A percentile compares a stretch with the other conserved stretches of the same genome.
phyloP scores from a whole-genome alignment of 2,113 vertebrate species.

The Prinia subflava region DNA sequence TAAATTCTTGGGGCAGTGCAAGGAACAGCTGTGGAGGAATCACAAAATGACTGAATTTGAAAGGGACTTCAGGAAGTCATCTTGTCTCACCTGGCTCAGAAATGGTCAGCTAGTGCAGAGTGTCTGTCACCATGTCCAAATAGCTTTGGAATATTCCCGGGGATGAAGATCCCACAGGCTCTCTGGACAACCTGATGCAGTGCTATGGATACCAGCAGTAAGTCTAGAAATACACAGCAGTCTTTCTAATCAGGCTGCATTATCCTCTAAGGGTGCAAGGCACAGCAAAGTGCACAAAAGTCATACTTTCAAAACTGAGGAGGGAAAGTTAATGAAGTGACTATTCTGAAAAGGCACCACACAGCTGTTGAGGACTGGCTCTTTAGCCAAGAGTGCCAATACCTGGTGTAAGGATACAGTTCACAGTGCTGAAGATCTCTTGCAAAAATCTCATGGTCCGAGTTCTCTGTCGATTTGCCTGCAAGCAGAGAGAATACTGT shows the following conservation, averaged over 20 bases:
- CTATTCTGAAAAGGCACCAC: not conserved
- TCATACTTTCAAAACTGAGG: not conserved
- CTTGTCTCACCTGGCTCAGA: not conserved
- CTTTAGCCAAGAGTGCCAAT: not conserved
- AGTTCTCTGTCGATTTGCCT: slow-evolving; percentile 69
- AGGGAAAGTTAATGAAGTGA: not conserved
- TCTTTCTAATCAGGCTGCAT: not conserved
- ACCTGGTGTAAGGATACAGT: slow-evolving; percentile 72
- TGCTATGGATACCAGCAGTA: not conserved
- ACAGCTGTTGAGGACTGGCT: not conserved
- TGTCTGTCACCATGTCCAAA: not conserved
- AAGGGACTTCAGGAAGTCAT: not conserved
- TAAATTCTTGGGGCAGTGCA: slow-evolving; percentile 56
- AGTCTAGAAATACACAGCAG: not conserved
- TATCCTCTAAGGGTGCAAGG: not conserved
- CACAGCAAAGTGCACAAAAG: not conserved
- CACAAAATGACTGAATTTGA: not conserved
- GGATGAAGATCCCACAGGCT: not conserved
- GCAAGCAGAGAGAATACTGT: not conserved
- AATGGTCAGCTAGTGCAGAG: not conserved
- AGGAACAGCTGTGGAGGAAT: slow-evolving; percentile 40
- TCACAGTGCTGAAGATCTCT: slow-evolving; percentile 54
- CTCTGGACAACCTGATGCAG: not conserved
- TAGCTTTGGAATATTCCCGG: not conserved
- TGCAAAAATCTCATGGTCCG: slow-evolving; percentile 52